Percentiles rank a stretch among this genome's conserved stretches.
Conservation (phyloP, 2,113 vertebrate genomes). For the Casuarius casuarius region DNA sequence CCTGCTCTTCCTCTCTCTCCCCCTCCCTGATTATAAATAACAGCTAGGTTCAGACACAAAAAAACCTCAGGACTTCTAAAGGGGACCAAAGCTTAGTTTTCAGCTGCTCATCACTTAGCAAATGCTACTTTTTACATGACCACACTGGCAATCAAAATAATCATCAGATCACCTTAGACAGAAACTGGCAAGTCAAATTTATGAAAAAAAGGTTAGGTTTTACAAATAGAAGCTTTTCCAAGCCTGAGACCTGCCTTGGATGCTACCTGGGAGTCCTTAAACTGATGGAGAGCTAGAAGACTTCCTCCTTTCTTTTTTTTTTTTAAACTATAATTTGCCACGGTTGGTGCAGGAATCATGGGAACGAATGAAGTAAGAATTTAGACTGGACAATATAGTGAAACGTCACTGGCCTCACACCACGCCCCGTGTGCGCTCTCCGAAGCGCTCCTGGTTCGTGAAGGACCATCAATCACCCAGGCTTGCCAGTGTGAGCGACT, state of each 20-base stretch:
- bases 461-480: not conserved
- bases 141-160: not conserved
- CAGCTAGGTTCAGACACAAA: not conserved
- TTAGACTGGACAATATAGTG: not conserved
- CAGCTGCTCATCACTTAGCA: not conserved
- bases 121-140: not conserved
- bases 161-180: not conserved
- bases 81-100: not conserved
- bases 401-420: not conserved
- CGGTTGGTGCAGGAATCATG: not conserved
- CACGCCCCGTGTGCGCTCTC: rapidly evolving
- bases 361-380: not conserved
- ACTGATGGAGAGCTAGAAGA: not conserved
- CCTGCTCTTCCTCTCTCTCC: not conserved
- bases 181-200: not conserved
- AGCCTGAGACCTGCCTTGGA: not conserved
- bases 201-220: not conserved
- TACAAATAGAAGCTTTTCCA: not conserved
- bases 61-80: not conserved
- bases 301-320: not conserved
- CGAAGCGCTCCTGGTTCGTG: not conserved
- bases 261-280: not conserved
- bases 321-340: not conserved
- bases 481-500: not conserved
- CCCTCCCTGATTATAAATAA: not conserved